These are phyloP conservation scores for Phoeniculus purpureus DNA, from an alignment of 2,797 vertebrate genomes.

Conservation along the genomic window DNA sequence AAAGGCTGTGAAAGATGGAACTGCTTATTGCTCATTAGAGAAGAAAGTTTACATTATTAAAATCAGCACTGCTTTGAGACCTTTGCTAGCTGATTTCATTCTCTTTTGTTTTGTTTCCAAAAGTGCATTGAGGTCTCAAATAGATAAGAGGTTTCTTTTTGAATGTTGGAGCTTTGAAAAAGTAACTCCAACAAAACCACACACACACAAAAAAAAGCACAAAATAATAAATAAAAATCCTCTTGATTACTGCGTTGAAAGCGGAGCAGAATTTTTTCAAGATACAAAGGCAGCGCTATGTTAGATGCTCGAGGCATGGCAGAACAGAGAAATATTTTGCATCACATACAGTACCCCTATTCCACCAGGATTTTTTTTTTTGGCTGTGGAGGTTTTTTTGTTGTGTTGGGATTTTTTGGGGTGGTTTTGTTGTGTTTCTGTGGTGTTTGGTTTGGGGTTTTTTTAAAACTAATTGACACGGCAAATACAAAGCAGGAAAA, in stretches of 20 bases:
- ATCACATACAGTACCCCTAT: neutral
- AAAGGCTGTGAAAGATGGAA: constrained; percentile 62
- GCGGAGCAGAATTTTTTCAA: constrained; percentile 12
- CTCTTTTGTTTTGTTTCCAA: constrained; percentile 41
- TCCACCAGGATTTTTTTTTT: neutral
- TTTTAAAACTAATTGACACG: constrained; percentile 23
- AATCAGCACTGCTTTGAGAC: constrained; percentile 51
- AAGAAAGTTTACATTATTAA: constrained; percentile 66
- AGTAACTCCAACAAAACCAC: no score
- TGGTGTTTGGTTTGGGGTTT: neutral
- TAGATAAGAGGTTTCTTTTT: constrained; percentile 28
- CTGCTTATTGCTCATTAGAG: constrained; percentile 64
- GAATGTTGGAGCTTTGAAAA: neutral
- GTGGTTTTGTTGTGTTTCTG: neutral
- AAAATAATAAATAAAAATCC: neutral
- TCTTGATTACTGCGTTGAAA: constrained; percentile 29
- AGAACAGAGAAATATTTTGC: neutral
- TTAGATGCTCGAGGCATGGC: neutral
- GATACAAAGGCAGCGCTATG: neutral
- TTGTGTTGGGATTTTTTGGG: neutral
- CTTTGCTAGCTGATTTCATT: constrained; percentile 22
- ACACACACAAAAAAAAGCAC: no score
- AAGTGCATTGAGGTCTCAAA: constrained; percentile 20
- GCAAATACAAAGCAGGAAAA: constrained; percentile 58
- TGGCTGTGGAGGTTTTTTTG: neutral